Evolutionary conservation across 2,888 invertebrate genomes (phyloP).

Genomic region (Agonopterix heracliana): DNA sequence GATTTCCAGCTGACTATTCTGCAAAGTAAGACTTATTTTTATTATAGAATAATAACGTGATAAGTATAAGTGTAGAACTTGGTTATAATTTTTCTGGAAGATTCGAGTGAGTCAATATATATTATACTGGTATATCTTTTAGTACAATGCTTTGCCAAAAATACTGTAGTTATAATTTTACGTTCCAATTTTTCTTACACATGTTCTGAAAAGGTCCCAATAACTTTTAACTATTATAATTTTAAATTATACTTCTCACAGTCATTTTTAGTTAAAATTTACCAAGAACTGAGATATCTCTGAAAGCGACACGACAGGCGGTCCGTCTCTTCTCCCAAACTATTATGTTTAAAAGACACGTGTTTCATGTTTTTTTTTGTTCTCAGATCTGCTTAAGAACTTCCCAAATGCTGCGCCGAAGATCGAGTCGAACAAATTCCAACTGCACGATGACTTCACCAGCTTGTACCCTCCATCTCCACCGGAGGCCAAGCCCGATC

Average conservation of each 20-base stretch:
- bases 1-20: constrained; percentile 61
- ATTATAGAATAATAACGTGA: no score
- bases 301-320: no score
- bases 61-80: no score
- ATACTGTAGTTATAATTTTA: no score
- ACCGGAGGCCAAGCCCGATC: constrained; percentile 57
- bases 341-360: neutral
- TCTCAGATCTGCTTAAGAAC: constrained; percentile 59
- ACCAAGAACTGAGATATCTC: no score
- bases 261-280: no score
- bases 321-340: neutral
- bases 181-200: no score
- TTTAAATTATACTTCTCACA: no score
- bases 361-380: constrained; percentile 16
- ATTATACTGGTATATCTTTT: no score
- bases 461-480: constrained; percentile 63
- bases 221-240: neutral
- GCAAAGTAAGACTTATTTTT: constrained; percentile 53
- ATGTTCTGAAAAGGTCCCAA: neutral
- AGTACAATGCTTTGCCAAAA: no score
- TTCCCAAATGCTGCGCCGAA: constrained; percentile 59
- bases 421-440: constrained; percentile 42
- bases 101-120: no score
- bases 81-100: no score
- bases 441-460: constrained; percentile 44